These are phyloP conservation scores for Uromys caudimaculatus DNA, from an alignment of 2,797 vertebrate species.

Conservation along the genomic window DNA sequence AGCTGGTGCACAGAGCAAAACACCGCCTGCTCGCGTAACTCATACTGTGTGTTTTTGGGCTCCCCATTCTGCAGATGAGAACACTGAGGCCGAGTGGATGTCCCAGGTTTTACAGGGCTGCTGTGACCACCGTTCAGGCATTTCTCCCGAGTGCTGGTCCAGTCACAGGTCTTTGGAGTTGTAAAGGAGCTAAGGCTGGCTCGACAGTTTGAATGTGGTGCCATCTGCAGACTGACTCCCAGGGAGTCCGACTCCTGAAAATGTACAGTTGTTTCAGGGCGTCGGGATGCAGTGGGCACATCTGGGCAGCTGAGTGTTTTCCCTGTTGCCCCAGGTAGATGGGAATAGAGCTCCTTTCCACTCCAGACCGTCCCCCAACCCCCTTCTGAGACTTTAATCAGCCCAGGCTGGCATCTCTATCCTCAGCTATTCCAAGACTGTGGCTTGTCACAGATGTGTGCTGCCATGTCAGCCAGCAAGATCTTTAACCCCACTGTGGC, in stretches of 20 bases:
- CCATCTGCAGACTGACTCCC: background rate
- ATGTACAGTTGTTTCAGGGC: rapidly evolving
- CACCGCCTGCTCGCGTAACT: background rate
- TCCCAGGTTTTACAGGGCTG: background rate
- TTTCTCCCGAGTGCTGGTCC: background rate
- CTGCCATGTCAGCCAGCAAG: background rate
- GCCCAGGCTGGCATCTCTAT: background rate
- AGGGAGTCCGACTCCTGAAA: background rate
- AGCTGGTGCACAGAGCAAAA: background rate
- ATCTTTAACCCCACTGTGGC: background rate
- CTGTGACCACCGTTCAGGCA: background rate
- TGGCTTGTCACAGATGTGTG: background rate
- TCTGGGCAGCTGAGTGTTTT: no score
- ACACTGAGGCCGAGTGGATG: background rate
- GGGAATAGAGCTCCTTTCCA: background rate
- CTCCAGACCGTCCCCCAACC: no score
- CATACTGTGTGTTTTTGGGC: background rate
- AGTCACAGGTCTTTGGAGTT: background rate
- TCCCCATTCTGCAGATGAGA: background rate
- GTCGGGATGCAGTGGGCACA: background rate
- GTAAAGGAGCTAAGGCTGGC: background rate
- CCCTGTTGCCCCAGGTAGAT: background rate
- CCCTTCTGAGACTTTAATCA: background rate
- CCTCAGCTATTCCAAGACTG: background rate
- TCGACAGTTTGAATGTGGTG: background rate